Evolutionary conservation across 2,797 vertebrate species (phyloP).

Genomic region (Euphonia xanthogaster): DNA sequence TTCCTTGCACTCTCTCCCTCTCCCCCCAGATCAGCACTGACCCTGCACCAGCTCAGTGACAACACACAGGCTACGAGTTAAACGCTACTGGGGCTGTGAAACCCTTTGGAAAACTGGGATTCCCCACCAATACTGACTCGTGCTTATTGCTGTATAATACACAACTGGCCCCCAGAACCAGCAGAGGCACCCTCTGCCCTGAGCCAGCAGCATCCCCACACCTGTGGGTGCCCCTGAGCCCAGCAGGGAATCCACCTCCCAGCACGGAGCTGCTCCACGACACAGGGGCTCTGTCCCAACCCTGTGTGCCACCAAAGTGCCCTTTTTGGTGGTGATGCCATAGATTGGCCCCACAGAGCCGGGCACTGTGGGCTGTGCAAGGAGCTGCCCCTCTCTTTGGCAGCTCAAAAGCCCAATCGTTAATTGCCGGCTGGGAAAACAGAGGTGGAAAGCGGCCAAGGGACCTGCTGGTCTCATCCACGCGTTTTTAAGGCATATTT

Average conservation of each 20-base stretch:
- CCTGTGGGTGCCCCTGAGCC: neutral
- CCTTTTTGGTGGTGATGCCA: accelerated
- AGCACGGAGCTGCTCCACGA: accelerated
- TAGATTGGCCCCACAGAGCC: accelerated
- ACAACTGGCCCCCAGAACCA: neutral
- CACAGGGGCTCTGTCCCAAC: neutral
- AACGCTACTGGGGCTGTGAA: neutral
- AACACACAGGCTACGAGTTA: accelerated
- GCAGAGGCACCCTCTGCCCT: neutral
- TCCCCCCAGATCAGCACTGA: neutral
- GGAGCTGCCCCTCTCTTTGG: neutral
- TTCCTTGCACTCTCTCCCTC: neutral
- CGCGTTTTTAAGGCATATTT: conserved; percentile 39
- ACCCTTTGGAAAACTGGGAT: neutral
- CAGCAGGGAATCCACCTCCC: neutral
- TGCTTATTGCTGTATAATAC: conserved; percentile 32
- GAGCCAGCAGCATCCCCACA: neutral
- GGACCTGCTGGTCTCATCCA: conserved; percentile 10
- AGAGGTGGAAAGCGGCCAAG: neutral
- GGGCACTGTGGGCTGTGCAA: accelerated
- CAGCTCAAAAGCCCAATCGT: neutral
- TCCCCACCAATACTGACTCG: neutral
- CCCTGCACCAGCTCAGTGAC: neutral
- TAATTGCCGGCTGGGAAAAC: neutral
- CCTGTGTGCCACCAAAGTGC: neutral